Evolutionary conservation across 2,888 invertebrate species (phyloP).

Genomic region (Drosophila limbata): DNA sequence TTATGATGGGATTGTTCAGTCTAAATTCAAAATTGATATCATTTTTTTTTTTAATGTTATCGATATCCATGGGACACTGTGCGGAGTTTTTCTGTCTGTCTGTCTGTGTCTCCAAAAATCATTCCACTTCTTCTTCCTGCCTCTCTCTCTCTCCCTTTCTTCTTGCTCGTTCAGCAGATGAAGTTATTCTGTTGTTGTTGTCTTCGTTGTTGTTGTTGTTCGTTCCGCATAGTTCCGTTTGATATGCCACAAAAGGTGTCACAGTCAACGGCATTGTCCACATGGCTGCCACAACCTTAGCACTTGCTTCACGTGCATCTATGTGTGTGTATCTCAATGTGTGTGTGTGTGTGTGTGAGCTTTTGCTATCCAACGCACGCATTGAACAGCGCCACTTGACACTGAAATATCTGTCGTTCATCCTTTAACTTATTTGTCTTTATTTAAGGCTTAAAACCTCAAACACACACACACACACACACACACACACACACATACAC

Average conservation of each 20-base stretch:
- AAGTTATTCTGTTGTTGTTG: conserved; percentile 76
- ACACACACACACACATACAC: conserved; percentile 5
- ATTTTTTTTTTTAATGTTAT: no score
- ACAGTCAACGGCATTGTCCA: conserved; percentile 62
- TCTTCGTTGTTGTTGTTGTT: conserved; percentile 52
- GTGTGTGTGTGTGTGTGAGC: conserved; percentile 10
- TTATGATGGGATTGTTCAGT: no score
- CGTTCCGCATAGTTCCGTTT: conserved; percentile 81
- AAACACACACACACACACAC: conserved; percentile 20
- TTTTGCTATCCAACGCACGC: conserved; percentile 39
- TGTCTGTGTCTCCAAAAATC: conserved; percentile 19
- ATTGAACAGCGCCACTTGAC: conserved; percentile 44
- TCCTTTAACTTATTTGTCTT: conserved; percentile 31
- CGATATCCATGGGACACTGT: neutral
- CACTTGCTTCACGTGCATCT: conserved; percentile 5
- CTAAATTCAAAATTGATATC: neutral
- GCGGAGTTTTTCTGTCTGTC: conserved; percentile 5
- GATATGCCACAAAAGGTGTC: conserved; percentile 79
- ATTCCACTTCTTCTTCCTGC: neutral
- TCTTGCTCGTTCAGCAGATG: conserved; percentile 48
- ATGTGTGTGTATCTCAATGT: neutral
- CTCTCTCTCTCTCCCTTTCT: conserved; percentile 5
- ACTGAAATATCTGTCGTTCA: conserved; percentile 49
- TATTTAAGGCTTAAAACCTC: conserved; percentile 23
- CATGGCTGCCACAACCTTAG: conserved; percentile 56